Evolutionary conservation across 1,140 invertebrate genomes (phyloP).

Genomic region (Hyphantria cunea): DNA sequence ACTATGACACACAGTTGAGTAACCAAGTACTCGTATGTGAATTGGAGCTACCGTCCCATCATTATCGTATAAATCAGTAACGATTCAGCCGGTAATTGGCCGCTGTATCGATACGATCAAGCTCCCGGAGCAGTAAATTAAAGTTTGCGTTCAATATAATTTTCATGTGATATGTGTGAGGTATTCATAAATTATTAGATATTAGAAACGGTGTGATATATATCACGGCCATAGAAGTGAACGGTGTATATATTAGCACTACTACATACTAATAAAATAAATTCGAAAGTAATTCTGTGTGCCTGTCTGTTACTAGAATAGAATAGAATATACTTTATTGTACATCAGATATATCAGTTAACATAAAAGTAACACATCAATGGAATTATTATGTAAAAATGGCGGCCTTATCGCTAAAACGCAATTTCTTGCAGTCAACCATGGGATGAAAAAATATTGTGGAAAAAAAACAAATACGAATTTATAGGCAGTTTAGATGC

Average conservation of each 20-base stretch:
- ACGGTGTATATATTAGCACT: not conserved
- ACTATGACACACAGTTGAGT: slow-evolving; percentile 2
- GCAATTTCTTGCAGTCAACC: too few relatives aligned
- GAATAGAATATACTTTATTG: too few relatives aligned
- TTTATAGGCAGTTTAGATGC: too few relatives aligned
- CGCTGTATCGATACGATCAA: slow-evolving; percentile 45
- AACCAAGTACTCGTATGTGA: slow-evolving; percentile 38
- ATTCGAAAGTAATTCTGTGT: too few relatives aligned
- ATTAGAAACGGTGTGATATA: slow-evolving; percentile 49
- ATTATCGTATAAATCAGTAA: slow-evolving; percentile 72
- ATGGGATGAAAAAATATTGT: too few relatives aligned
- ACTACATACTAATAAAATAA: too few relatives aligned
- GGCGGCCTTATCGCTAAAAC: too few relatives aligned
- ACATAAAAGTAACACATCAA: too few relatives aligned
- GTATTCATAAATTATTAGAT: slow-evolving; percentile 56
- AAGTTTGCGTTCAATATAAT: slow-evolving; percentile 51
- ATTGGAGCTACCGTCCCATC: slow-evolving; percentile 49
- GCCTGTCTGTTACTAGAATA: too few relatives aligned
- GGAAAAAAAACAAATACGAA: too few relatives aligned
- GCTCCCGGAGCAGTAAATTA: slow-evolving; percentile 48
- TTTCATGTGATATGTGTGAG: slow-evolving; percentile 61
- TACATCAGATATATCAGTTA: too few relatives aligned
- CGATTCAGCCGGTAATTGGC: slow-evolving; percentile 65
- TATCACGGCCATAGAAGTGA: slow-evolving; percentile 33
- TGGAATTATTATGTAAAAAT: too few relatives aligned